Percentiles rank a stretch among this genome's conserved stretches.
Evolutionary conservation across 1,140 invertebrate genomes (phyloP).

Genomic region (Lordiphosa clarofinis): DNA sequence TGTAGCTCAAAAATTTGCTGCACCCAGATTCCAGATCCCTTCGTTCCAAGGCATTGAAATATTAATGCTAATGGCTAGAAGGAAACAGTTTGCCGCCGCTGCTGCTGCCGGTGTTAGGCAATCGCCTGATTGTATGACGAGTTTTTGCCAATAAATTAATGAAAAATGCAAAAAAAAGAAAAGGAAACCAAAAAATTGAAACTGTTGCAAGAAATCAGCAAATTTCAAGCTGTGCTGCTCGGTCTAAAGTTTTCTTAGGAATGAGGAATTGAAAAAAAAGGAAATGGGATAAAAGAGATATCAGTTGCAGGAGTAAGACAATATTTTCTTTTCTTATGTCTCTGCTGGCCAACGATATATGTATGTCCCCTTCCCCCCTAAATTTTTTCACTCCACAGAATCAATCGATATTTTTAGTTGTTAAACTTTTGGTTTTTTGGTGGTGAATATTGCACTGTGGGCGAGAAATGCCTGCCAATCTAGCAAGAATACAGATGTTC

Average conservation of each 20-base stretch:
- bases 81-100: constrained; percentile 45
- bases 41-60: constrained; percentile 53
- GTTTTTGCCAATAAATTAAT: constrained; percentile 64
- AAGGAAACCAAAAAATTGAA: neutral
- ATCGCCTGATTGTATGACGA: constrained; percentile 65
- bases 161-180: constrained; percentile 44
- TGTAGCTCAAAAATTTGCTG: constrained; percentile 56
- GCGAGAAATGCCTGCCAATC: no score
- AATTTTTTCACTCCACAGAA: no score
- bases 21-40: neutral
- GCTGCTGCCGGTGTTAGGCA: constrained; percentile 31
- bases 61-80: constrained; percentile 69
- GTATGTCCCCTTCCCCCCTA: no score
- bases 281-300: no score
- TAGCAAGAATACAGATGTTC: no score
- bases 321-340: no score
- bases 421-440: no score
- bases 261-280: constrained; percentile 13
- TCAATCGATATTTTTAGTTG: no score
- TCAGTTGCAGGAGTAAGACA: no score
- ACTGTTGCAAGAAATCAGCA: constrained; percentile 17
- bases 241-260: constrained; percentile 23
- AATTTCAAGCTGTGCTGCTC: constrained; percentile 19
- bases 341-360: no score
- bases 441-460: no score